Evolutionary conservation across 2,113 vertebrate genomes (phyloP).

Genomic region (Gavialis gangeticus): DNA sequence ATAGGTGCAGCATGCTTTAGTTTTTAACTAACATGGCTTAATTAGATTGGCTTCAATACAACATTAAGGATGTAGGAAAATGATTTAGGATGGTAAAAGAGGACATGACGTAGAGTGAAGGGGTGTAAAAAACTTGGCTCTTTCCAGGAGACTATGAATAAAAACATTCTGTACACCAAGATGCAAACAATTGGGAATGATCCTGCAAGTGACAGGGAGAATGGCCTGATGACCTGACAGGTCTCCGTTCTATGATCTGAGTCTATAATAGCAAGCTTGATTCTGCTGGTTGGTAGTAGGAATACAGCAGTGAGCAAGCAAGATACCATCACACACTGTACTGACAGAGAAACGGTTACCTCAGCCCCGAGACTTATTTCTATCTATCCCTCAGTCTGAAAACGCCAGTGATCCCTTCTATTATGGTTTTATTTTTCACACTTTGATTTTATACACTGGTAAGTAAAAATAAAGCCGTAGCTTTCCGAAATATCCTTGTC

Average conservation of each 20-base stretch:
- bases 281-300: background rate
- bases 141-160: background rate
- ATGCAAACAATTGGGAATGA: background rate
- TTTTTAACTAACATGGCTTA: background rate
- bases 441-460: background rate
- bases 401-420: background rate
- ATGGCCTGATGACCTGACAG: background rate
- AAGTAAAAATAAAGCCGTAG: background rate
- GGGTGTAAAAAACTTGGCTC: too few species aligned
- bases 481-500: background rate
- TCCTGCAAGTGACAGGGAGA: background rate
- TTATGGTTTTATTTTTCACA: background rate
- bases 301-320: background rate
- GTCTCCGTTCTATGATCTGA: background rate
- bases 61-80: background rate
- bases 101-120: background rate
- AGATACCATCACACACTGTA: background rate
- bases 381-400: background rate
- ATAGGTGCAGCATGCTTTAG: background rate
- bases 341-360: background rate
- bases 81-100: background rate
- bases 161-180: background rate
- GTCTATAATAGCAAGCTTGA: fast-evolving
- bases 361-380: background rate
- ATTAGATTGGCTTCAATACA: background rate